Percentiles rank a stretch among this genome's conserved stretches.
Conservation (phyloP, 2,888 invertebrate genomes). For the Gymnoscelis rufifasciata region DNA sequence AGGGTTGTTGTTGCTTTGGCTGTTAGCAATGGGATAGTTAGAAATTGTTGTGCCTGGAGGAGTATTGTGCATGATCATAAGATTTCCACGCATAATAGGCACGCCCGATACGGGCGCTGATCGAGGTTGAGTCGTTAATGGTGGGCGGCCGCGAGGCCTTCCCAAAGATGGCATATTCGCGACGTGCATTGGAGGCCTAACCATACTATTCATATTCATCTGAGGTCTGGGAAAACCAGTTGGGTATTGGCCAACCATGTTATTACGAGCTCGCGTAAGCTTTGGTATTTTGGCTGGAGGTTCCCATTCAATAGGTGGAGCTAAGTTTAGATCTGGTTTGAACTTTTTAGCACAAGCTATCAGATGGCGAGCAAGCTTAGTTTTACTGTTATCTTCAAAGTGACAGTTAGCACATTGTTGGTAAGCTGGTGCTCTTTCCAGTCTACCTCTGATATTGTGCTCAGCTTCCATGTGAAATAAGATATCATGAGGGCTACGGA, state of each 20-base stretch:
- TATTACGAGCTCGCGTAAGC: conserved; percentile 66
- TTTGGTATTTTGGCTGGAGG: conserved; percentile 96
- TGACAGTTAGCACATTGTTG: conserved; percentile 97
- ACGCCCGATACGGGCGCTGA: conserved; percentile 63
- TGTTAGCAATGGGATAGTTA: conserved; percentile 65
- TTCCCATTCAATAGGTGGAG: conserved; percentile 94
- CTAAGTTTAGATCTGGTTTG: conserved; percentile 91
- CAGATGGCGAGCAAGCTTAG: conserved; percentile 92
- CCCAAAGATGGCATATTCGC: conserved; percentile 55
- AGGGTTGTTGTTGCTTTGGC: conserved; percentile 54
- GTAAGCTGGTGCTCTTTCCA: conserved; percentile 92
- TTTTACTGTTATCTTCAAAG: conserved; percentile 96
- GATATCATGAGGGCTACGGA: conserved; percentile 93
- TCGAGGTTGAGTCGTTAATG: conserved; percentile 52
- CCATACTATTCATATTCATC: conserved; percentile 64
- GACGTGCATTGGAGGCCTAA: conserved; percentile 56
- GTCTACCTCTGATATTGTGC: conserved; percentile 91
- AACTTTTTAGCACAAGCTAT: conserved; percentile 95
- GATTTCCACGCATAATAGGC: conserved; percentile 75
- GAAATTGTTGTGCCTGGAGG: conserved; percentile 63
- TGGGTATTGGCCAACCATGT: conserved; percentile 66
- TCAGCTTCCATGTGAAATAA: conserved; percentile 96
- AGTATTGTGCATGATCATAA: conserved; percentile 84
- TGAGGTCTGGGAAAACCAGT: conserved; percentile 72
- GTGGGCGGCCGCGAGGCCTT: conserved; percentile 72